phyloP scores from a whole-genome alignment of 2,888 invertebrate genomes.

The Cactoblastis cactorum region DNA sequence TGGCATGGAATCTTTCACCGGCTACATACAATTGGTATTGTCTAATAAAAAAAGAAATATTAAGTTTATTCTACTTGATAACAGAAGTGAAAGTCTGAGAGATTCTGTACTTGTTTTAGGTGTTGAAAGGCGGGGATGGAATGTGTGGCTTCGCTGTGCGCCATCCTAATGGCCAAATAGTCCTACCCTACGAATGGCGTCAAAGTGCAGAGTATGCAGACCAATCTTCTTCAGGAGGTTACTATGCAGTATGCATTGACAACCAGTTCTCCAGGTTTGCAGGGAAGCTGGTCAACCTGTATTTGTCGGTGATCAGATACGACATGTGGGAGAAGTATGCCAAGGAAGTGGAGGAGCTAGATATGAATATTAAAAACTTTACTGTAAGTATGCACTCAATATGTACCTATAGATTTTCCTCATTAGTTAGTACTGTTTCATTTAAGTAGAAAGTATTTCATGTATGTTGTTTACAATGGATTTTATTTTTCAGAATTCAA shows the following conservation, averaged over 20 bases:
- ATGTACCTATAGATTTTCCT: too few relatives aligned
- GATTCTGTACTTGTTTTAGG: slow-evolving; percentile 74
- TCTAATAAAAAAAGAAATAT: not conserved
- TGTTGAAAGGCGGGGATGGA: slow-evolving; percentile 94
- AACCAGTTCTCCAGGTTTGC: slow-evolving; percentile 96
- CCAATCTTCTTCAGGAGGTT: slow-evolving; percentile 88
- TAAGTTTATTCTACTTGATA: not conserved
- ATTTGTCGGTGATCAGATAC: slow-evolving; percentile 93
- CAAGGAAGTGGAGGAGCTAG: slow-evolving; percentile 91
- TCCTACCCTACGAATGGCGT: slow-evolving; percentile 94
- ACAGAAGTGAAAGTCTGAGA: slow-evolving; percentile 23
- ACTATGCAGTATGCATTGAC: slow-evolving; percentile 94
- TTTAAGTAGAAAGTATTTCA: too few relatives aligned
- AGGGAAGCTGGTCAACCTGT: slow-evolving; percentile 92
- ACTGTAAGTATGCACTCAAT: slow-evolving; percentile 76
- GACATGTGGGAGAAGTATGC: slow-evolving; percentile 96
- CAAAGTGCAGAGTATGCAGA: slow-evolving; percentile 94
- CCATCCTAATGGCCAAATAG: slow-evolving; percentile 90
- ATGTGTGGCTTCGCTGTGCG: slow-evolving; percentile 95
- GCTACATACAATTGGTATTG: not conserved
- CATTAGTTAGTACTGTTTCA: too few relatives aligned
- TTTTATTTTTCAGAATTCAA: slow-evolving; percentile 79
- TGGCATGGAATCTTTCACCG: slow-evolving; percentile 18
- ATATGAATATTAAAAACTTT: slow-evolving; percentile 93
- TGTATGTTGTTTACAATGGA: too few relatives aligned